Conservation (phyloP, 2,888 invertebrate species). For the Dryobota labecula region DNA sequence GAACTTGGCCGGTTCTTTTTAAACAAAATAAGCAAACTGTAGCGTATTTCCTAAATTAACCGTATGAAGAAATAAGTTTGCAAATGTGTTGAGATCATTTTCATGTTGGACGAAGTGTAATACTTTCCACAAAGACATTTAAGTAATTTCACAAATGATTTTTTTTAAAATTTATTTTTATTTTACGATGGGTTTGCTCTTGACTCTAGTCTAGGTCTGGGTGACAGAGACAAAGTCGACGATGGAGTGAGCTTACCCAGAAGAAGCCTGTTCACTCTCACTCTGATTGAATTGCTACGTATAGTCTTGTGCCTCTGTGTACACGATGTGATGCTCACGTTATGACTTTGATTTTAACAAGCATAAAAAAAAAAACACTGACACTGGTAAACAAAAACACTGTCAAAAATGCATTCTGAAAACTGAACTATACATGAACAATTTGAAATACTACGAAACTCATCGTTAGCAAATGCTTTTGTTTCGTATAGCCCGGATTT, state of each 20-base stretch:
- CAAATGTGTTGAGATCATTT: neutral
- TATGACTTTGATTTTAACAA: neutral
- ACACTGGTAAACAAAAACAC: neutral
- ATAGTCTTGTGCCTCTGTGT: neutral
- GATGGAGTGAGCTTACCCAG: too few relatives aligned
- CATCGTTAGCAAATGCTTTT: neutral
- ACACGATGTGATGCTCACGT: neutral
- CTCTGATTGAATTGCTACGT: too few relatives aligned
- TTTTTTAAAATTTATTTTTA: too few relatives aligned
- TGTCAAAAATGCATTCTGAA: neutral
- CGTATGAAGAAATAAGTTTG: neutral
- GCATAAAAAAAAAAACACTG: neutral
- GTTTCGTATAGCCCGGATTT: neutral
- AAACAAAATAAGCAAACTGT: too few relatives aligned
- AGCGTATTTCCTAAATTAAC: neutral
- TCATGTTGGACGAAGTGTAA: neutral
- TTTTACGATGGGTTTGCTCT: too few relatives aligned
- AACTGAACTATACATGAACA: neutral
- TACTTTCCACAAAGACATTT: neutral
- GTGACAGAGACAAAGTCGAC: too few relatives aligned
- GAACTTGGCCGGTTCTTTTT: too few relatives aligned
- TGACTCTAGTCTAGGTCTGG: too few relatives aligned
- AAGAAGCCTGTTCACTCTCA: too few relatives aligned
- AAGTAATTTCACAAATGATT: too few relatives aligned
- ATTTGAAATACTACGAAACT: neutral